phyloP scores from a whole-genome alignment of 2,113 vertebrate genomes.

The Semicossyphus pulcher region DNA sequence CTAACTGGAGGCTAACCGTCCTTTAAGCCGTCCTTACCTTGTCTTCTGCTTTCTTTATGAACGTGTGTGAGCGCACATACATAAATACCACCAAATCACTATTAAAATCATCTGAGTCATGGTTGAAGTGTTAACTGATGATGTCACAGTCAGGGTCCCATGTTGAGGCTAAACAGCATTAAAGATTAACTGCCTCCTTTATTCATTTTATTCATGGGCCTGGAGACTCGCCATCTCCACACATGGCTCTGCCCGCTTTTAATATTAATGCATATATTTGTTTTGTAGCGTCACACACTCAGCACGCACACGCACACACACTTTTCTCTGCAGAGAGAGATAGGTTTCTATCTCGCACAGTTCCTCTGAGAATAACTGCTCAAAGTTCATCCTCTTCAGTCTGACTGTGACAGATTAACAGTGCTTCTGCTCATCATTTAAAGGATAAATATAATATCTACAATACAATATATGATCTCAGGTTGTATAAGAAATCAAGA shows the following conservation, averaged over 20 bases:
- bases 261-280: conserved; percentile 57
- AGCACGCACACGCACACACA: conserved; percentile 2
- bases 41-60: background rate
- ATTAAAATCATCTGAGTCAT: conserved; percentile 30
- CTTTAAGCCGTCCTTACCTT: background rate
- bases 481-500: too few species aligned
- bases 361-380: conserved; percentile 20
- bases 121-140: conserved; percentile 39
- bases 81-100: conserved; percentile 9
- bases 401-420: too few species aligned
- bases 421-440: background rate
- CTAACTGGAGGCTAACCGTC: background rate
- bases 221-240: conserved; percentile 26
- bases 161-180: conserved; percentile 48
- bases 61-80: background rate
- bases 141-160: conserved; percentile 31
- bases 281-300: background rate
- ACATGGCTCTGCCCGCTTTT: conserved; percentile 13
- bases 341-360: conserved; percentile 8
- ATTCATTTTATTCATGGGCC: conserved; percentile 56
- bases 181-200: conserved; percentile 44
- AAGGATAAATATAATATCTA: too few species aligned
- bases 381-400: background rate
- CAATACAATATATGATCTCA: too few species aligned
- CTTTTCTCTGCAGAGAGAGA: conserved; percentile 10